Conservation (phyloP, 2,113 vertebrate genomes). For the Equus przewalskii region DNA sequence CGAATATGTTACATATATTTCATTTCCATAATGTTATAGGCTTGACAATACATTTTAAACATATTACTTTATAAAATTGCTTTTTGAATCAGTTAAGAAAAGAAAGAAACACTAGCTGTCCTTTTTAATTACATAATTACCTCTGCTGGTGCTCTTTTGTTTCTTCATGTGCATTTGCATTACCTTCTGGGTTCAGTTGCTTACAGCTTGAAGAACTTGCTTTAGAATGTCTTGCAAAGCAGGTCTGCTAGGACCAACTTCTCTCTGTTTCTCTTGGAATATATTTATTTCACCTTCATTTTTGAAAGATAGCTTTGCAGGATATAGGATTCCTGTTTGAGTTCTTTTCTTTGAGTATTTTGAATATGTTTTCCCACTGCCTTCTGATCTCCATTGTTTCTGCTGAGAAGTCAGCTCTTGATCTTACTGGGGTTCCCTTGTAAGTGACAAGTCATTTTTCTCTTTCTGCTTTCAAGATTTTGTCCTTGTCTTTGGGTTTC, state of each 20-base stretch:
- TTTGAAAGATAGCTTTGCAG: slow-evolving; percentile 51
- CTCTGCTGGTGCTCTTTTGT: background rate
- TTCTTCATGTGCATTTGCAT: slow-evolving; percentile 6
- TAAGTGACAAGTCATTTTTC: slow-evolving; percentile 14
- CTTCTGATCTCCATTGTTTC: background rate
- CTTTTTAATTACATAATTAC: slow-evolving; percentile 3
- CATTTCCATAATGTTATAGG: background rate
- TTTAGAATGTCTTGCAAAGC: background rate
- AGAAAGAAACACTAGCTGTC: background rate
- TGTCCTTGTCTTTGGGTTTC: background rate
- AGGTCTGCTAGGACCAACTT: background rate
- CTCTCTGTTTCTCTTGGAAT: background rate
- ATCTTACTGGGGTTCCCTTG: background rate
- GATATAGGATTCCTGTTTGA: background rate
- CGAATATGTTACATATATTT: background rate
- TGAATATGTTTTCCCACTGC: background rate
- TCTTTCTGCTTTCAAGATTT: slow-evolving; percentile 10
- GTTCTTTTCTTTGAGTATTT: background rate
- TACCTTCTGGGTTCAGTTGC: background rate
- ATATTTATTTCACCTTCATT: slow-evolving; percentile 12
- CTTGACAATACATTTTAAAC: background rate
- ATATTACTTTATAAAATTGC: background rate
- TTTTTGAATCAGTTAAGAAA: background rate
- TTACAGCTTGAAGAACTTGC: background rate
- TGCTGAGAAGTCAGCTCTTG: background rate